A percentile compares a stretch with the other conserved stretches of the same genome.
Evolutionary conservation across 2,888 invertebrate species (phyloP).

Genomic region (Petrolisthes manimaculis): DNA sequence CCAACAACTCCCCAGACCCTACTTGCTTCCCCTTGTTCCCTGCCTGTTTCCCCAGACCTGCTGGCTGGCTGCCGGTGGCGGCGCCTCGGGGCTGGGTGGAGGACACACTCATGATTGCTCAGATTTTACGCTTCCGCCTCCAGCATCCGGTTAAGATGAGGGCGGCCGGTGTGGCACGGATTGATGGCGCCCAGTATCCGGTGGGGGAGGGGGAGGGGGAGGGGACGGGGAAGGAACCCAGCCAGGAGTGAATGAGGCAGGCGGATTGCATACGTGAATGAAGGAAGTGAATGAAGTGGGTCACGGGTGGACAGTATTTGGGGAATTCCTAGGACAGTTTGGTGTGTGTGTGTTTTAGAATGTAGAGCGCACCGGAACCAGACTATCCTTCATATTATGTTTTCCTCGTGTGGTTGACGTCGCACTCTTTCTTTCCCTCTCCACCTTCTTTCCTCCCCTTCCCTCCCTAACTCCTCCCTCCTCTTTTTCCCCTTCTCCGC

Average conservation of each 20-base stretch:
- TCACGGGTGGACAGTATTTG: background rate
- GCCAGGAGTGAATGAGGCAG: background rate
- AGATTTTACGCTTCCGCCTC: conserved; percentile 55
- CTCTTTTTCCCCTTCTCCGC: too few relatives aligned
- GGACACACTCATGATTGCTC: conserved; percentile 49
- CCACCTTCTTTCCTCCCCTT: too few relatives aligned
- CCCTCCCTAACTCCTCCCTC: too few relatives aligned
- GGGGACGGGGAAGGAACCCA: too few relatives aligned
- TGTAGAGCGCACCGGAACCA: too few relatives aligned
- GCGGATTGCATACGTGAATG: background rate
- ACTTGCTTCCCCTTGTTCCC: background rate
- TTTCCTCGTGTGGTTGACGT: too few relatives aligned
- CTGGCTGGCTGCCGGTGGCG: background rate
- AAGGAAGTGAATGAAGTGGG: conserved; percentile 4
- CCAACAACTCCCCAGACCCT: background rate
- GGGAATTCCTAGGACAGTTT: background rate
- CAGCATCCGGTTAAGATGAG: conserved; percentile 53
- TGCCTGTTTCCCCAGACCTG: background rate
- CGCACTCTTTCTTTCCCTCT: too few relatives aligned
- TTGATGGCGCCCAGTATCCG: conserved; percentile 41
- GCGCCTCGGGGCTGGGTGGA: conserved; percentile 39
- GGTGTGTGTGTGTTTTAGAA: conserved; percentile 16
- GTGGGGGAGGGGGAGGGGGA: background rate
- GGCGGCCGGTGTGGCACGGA: conserved; percentile 36
- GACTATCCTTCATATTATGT: too few relatives aligned